Evolutionary conservation across 2,888 invertebrate genomes (phyloP).

Genomic region (Azorinus chamasolen): DNA sequence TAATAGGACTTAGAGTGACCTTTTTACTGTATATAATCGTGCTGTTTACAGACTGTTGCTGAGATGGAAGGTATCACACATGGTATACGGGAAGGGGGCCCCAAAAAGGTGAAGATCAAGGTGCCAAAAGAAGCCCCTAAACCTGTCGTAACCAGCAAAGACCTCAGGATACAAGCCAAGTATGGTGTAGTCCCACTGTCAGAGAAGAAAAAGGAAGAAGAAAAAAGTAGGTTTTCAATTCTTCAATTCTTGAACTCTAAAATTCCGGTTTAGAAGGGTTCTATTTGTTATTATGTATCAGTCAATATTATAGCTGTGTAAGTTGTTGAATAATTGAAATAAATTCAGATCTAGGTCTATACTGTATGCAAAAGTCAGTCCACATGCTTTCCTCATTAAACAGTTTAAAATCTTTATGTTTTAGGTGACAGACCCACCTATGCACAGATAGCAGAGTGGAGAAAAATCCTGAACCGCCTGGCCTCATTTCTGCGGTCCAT

Average conservation of each 20-base stretch:
- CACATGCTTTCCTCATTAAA: no score
- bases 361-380: no score
- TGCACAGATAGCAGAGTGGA: slow-evolving; percentile 85
- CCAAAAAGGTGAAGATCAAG: slow-evolving; percentile 73
- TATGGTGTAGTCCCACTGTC: slow-evolving; percentile 62
- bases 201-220: slow-evolving; percentile 66
- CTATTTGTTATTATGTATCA: no score
- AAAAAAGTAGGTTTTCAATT: slow-evolving; percentile 41
- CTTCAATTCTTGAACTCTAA: background rate
- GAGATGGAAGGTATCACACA: slow-evolving; percentile 85
- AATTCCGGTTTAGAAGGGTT: background rate
- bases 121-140: slow-evolving; percentile 56
- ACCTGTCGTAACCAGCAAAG: slow-evolving; percentile 51
- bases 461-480: slow-evolving; percentile 83
- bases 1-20: no score
- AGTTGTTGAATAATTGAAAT: no score
- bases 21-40: background rate
- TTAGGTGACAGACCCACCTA: slow-evolving; percentile 80
- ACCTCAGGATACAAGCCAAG: slow-evolving; percentile 66
- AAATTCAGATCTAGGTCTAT: no score
- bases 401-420: no score
- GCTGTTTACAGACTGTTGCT: slow-evolving; percentile 82
- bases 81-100: slow-evolving; percentile 80
- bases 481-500: slow-evolving; percentile 83
- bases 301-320: no score